Percentiles rank a stretch among this genome's conserved stretches.
Evolutionary conservation across 2,888 invertebrate genomes (phyloP).

Genomic region (Rugalucina vietnamica): DNA sequence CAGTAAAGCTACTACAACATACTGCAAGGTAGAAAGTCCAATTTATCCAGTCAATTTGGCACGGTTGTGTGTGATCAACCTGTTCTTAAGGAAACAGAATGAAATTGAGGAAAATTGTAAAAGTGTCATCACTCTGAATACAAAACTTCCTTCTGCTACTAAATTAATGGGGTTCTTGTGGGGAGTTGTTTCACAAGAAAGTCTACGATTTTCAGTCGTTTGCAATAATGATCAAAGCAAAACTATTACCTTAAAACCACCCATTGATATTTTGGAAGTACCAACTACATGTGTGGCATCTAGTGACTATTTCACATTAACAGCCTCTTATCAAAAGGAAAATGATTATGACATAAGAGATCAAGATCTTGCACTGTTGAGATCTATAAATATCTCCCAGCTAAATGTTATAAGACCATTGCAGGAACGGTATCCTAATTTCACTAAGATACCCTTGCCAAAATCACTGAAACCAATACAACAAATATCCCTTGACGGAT

Average conservation of each 20-base stretch:
- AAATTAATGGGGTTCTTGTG: neutral
- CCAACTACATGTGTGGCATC: neutral
- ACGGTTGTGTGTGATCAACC: neutral
- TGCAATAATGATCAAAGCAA: neutral
- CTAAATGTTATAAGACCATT: neutral
- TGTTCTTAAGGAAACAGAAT: neutral
- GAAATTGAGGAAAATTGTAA: neutral
- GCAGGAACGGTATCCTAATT: neutral
- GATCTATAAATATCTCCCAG: neutral
- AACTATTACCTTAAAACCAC: neutral
- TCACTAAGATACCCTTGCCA: neutral
- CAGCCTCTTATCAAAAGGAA: neutral
- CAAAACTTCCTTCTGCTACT: neutral
- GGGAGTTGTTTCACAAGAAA: neutral
- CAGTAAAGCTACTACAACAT: neutral
- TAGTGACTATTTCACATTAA: neutral
- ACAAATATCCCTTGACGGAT: neutral
- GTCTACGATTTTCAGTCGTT: neutral
- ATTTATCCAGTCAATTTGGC: neutral
- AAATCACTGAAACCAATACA: neutral
- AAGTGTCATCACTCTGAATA: neutral
- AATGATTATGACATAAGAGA: neutral
- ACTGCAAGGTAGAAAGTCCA: neutral
- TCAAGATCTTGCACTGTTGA: neutral
- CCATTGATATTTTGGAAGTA: neutral